Conservation (phyloP, 2,113 vertebrate species). For the Zootoca vivipara region DNA sequence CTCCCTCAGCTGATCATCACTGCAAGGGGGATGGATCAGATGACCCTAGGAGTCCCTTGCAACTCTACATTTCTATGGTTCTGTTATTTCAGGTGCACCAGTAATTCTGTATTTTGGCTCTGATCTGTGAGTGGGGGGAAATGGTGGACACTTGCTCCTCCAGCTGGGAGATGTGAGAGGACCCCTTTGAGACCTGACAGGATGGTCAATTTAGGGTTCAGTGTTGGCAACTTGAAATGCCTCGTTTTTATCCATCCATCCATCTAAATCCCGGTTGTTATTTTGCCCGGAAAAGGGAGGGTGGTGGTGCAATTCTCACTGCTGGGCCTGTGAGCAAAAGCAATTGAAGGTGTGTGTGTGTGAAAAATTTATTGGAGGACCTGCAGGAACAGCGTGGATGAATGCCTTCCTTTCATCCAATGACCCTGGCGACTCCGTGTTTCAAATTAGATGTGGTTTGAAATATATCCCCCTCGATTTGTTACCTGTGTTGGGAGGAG, state of each 20-base stretch:
- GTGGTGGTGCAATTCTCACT: constrained; percentile 34
- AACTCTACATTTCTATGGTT: too few relatives aligned
- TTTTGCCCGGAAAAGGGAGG: not conserved
- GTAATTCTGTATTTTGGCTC: not conserved
- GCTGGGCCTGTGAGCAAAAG: constrained; percentile 39
- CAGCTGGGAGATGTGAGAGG: too few relatives aligned
- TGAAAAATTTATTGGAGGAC: constrained; percentile 44
- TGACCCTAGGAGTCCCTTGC: too few relatives aligned
- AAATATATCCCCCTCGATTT: constrained; percentile 8
- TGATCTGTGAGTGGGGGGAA: not conserved
- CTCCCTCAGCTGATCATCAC: too few relatives aligned
- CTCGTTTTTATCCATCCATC: not conserved
- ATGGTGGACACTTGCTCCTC: not conserved
- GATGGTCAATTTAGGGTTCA: not conserved
- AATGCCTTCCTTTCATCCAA: constrained; percentile 55
- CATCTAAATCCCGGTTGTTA: not conserved
- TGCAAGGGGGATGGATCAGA: too few relatives aligned
- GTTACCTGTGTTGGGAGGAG: not conserved
- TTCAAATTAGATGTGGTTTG: constrained; percentile 35
- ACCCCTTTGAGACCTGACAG: fast-evolving
- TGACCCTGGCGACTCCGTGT: constrained; percentile 29
- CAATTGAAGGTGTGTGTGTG: constrained; percentile 42
- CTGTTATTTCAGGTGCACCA: too few relatives aligned
- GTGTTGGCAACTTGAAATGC: not conserved
- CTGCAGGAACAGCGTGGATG: constrained; percentile 37